These are phyloP conservation scores for Zaprionus tsacasi DNA, from an alignment of 1,140 invertebrate genomes.

Conservation along the genomic window DNA sequence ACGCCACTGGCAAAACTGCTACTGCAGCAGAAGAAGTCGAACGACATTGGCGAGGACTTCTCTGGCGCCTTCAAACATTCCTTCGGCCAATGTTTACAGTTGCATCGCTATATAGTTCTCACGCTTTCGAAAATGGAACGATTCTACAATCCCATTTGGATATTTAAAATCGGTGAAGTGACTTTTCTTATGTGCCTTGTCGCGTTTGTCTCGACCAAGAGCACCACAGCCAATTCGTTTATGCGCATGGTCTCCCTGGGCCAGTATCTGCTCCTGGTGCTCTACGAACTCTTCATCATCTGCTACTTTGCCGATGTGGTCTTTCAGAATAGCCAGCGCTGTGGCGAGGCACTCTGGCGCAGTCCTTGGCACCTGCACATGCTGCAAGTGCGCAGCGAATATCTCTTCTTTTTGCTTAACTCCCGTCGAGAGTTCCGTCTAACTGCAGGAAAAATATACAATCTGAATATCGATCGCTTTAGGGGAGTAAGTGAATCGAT, in stretches of 20 bases:
- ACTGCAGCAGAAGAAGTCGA: not conserved
- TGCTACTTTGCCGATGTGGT: constrained; percentile 77
- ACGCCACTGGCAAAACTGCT: constrained; percentile 44
- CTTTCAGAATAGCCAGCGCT: constrained; percentile 73
- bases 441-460: constrained; percentile 74
- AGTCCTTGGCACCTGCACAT: constrained; percentile 77
- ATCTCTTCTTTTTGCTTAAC: constrained; percentile 69
- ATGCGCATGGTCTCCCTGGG: constrained; percentile 71
- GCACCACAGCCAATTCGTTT: constrained; percentile 65
- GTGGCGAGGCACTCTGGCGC: constrained; percentile 69
- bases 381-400: constrained; percentile 60
- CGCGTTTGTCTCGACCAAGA: constrained; percentile 74
- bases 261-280: constrained; percentile 68
- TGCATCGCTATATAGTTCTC: constrained; percentile 62
- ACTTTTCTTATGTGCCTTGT: constrained; percentile 75
- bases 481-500: constrained; percentile 52
- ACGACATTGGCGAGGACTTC: constrained; percentile 19
- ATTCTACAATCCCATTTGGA: constrained; percentile 76
- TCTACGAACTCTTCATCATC: constrained; percentile 74
- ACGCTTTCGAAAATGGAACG: constrained; percentile 61
- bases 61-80: constrained; percentile 41
- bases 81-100: constrained; percentile 53
- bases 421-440: constrained; percentile 56
- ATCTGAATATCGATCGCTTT: constrained; percentile 72
- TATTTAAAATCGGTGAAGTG: constrained; percentile 72